Conservation (phyloP, 2,888 invertebrate genomes). For the Lepidocyrtoides sp. region DNA sequence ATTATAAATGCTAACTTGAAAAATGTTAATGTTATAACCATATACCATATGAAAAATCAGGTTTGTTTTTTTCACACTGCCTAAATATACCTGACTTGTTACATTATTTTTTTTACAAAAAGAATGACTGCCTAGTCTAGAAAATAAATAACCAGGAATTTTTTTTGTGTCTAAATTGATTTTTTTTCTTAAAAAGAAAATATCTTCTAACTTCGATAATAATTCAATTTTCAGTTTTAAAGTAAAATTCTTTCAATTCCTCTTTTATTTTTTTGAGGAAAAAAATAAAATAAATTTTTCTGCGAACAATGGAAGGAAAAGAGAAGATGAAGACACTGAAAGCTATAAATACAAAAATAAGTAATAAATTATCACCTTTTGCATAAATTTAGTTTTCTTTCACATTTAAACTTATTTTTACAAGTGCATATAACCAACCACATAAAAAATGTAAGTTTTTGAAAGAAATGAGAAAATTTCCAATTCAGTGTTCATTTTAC, state of each 20-base stretch:
- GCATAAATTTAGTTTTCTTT: not conserved
- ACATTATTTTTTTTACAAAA: not conserved
- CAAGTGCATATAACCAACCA: too few species aligned
- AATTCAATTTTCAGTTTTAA: conserved; percentile 55
- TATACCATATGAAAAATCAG: too few species aligned
- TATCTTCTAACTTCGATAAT: not conserved
- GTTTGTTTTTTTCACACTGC: conserved; percentile 11
- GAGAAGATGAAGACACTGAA: not conserved
- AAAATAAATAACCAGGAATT: conserved; percentile 23
- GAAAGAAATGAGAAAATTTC: too few species aligned
- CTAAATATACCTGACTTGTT: conserved; percentile 32
- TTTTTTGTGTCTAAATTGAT: conserved; percentile 21
- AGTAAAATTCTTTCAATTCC: not conserved
- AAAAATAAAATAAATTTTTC: not conserved
- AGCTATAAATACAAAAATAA: not conserved
- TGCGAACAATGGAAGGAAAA: not conserved
- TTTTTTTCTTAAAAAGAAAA: not conserved
- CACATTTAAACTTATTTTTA: not conserved
- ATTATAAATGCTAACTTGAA: too few species aligned
- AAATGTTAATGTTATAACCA: not conserved
- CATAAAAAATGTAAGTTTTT: too few species aligned
- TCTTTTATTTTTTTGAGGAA: not conserved
- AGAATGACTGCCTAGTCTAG: not conserved
- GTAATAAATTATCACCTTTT: not conserved
- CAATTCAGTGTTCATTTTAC: too few species aligned